phyloP scores from a whole-genome alignment of 2,888 invertebrate genomes.

The Diploptera punctata region DNA sequence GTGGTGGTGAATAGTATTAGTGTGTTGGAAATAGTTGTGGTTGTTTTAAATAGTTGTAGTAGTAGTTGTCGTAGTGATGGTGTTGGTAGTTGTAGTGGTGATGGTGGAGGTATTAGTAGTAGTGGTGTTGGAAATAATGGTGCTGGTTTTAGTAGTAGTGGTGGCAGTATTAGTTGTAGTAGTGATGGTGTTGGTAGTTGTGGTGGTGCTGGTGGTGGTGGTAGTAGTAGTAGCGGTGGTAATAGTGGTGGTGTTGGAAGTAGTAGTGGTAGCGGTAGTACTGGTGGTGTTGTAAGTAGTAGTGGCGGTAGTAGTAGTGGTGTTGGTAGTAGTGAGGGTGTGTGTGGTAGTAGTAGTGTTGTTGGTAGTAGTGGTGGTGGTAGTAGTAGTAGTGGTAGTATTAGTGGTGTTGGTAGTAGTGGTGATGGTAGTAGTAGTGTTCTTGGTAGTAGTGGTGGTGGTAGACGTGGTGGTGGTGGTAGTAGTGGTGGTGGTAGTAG shows the following conservation, averaged over 20 bases:
- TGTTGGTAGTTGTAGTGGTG: too few relatives aligned
- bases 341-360: too few relatives aligned
- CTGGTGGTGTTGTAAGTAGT: not conserved
- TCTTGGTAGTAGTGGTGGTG: not conserved
- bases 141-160: too few relatives aligned
- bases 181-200: not conserved
- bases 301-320: not conserved
- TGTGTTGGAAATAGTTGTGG: too few relatives aligned
- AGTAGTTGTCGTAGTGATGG: too few relatives aligned
- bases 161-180: not conserved
- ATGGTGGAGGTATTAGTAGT: too few relatives aligned
- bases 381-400: too few relatives aligned
- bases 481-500: constrained; percentile 1
- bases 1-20: too few relatives aligned
- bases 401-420: too few relatives aligned
- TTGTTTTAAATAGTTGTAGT: too few relatives aligned
- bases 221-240: not conserved
- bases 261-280: not conserved
- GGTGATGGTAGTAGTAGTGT: not conserved
- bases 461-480: not conserved
- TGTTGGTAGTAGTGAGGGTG: too few relatives aligned
- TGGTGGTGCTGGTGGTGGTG: not conserved
- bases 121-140: too few relatives aligned
- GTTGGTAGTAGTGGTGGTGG: constrained; percentile 7
- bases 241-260: constrained; percentile 1